Evolutionary conservation across 2,113 vertebrate species (phyloP), one percentile per base, ranked within the genome.

Genomic region (Centrocercus urophasianus): DNA sequence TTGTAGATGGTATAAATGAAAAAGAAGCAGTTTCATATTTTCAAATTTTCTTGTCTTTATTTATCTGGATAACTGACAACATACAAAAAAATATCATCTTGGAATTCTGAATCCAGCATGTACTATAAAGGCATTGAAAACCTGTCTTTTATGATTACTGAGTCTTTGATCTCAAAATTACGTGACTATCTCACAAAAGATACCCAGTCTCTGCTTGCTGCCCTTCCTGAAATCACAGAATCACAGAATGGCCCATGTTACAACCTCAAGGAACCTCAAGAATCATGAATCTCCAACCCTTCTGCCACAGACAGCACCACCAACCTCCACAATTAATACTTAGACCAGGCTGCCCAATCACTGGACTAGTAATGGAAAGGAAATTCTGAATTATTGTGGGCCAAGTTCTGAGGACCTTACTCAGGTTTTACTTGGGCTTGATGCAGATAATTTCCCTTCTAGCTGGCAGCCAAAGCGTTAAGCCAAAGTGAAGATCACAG

Each of bases 381-480:
- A 78, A 89, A 86, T 88, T 88, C 75, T 93, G 78, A 93, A 25
- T 88, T 91, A 86, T 8, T 63, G 16, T 56, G 25, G 13, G 65
- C 11, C 5, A 61, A 13, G 6, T 92, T 59, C 66, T 36, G 32
- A 87, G 56, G 32, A 59, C 42, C 14, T 92, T 87, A 87, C 28
- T 91, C 56, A 91, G n/a, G 18, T 88, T 93, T 93, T 86, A 77
- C 47, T 75, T 43, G 80, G 80, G 75, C 19, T 2, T 2, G 1
- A 38, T 28, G 83, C 65, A 81, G 40, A 92, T 50, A 73, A 85
- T 70, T 91, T 88, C 25, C 38, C 8, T 88, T 75, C 40, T 28
- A 72, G 83, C 30, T 13, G 17, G 56, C 22, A 82, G 70, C 42
- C 15, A 43, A 43, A 43, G 42, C 57, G 25, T 56, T 47, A 93